These are phyloP conservation scores for Apamea monoglypha DNA, from an alignment of 2,888 invertebrate species.

Conservation along the genomic window DNA sequence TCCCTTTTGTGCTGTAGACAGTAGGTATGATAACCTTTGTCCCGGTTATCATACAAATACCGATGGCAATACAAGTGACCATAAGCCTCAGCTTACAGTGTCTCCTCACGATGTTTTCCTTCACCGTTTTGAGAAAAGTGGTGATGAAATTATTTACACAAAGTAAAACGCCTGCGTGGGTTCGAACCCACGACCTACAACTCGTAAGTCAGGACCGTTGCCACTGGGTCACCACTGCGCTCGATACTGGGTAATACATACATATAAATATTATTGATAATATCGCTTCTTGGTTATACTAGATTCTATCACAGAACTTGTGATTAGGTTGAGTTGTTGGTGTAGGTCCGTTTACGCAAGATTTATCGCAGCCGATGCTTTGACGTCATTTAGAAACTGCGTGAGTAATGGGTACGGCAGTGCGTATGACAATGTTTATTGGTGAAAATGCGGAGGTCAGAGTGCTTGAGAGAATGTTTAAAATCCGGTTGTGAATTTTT, in stretches of 20 bases:
- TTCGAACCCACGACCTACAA: too few relatives aligned
- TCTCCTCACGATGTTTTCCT: too few relatives aligned
- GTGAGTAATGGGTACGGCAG: constrained; percentile 44
- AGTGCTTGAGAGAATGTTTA: constrained; percentile 66
- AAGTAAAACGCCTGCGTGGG: too few relatives aligned
- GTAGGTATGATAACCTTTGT: not conserved
- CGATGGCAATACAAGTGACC: not conserved
- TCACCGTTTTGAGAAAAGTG: too few relatives aligned
- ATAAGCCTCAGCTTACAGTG: not conserved
- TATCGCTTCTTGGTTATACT: not conserved
- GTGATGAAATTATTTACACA: too few relatives aligned
- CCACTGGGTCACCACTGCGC: too few relatives aligned
- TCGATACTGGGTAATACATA: too few relatives aligned
- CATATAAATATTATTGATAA: too few relatives aligned
- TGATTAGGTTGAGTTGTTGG: not conserved
- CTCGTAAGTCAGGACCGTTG: too few relatives aligned
- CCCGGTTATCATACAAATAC: not conserved
- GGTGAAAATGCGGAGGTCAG: constrained; percentile 69
- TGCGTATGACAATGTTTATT: constrained; percentile 59
- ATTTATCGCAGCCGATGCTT: constrained; percentile 1
- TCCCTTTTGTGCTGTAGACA: not conserved
- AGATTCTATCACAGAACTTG: not conserved
- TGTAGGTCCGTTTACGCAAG: constrained; percentile 28
- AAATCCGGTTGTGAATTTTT: constrained; percentile 68
- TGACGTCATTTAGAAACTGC: constrained; percentile 53